phyloP scores from a whole-genome alignment of 2,113 vertebrate species.

The Tautogolabrus adspersus region DNA sequence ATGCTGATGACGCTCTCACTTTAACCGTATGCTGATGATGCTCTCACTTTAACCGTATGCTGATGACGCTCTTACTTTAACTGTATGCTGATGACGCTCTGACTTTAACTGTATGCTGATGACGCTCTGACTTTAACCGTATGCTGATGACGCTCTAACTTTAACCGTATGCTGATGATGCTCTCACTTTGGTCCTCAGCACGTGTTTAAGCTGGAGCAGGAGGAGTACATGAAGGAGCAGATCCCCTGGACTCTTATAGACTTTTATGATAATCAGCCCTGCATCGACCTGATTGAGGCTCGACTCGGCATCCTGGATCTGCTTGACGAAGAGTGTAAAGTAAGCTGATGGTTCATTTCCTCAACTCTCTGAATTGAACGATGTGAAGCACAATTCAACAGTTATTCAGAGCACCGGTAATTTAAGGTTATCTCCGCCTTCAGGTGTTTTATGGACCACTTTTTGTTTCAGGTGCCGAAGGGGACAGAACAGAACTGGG shows the following conservation, averaged over 20 bases:
- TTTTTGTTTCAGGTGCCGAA: constrained; percentile 87
- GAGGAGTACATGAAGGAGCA: constrained; percentile 97
- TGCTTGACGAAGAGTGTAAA: constrained; percentile 97
- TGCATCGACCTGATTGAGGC: constrained; percentile 97
- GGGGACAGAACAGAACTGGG: constrained; percentile 93
- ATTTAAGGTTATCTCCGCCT: not conserved
- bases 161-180: too few relatives aligned
- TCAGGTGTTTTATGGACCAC: not conserved
- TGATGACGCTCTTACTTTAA: too few relatives aligned
- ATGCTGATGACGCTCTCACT: too few relatives aligned
- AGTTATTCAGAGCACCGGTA: constrained; percentile 35
- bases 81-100: too few relatives aligned
- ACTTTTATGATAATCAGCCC: constrained; percentile 95
- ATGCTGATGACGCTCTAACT: too few relatives aligned
- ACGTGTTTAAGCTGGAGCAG: constrained; percentile 97
- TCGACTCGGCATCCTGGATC: constrained; percentile 93
- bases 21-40: too few relatives aligned
- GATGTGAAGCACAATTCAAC: too few relatives aligned
- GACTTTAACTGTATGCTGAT: too few relatives aligned
- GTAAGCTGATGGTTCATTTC: constrained; percentile 72
- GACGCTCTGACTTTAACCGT: too few relatives aligned
- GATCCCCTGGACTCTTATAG: constrained; percentile 96
- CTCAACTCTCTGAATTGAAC: not conserved
- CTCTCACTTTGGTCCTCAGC: constrained; percentile 76
- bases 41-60: too few relatives aligned